Percentiles rank a stretch among this genome's conserved stretches.
Evolutionary conservation across 2,113 vertebrate genomes (phyloP).

Genomic region (Sprattus sprattus): DNA sequence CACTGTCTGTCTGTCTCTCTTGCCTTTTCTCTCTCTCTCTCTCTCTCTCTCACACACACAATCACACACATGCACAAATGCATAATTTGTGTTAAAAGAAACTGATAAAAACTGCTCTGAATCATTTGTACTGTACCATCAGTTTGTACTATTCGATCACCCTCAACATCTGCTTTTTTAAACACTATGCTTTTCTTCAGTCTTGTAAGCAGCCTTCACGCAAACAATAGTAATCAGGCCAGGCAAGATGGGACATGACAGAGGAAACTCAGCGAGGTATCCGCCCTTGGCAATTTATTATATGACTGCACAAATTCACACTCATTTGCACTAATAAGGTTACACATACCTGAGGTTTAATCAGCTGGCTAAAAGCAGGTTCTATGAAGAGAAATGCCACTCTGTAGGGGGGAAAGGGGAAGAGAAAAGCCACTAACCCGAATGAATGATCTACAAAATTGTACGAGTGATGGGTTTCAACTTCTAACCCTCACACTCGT

Average conservation of each 20-base stretch:
- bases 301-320: not conserved
- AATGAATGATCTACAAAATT: not conserved
- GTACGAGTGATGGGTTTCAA: not conserved
- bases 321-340: not conserved
- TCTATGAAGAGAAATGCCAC: not conserved
- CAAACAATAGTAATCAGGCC: not conserved
- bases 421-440: not conserved
- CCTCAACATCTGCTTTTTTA: not conserved
- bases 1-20: not conserved
- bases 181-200: not conserved
- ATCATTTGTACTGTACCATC: not conserved
- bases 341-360: not conserved
- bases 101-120: not conserved
- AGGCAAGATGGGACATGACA: slow-evolving; percentile 41
- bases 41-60: not conserved
- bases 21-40: not conserved
- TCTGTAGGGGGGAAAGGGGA: not conserved
- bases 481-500: not conserved
- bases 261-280: slow-evolving; percentile 27
- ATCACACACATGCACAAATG: not conserved
- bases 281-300: slow-evolving; percentile 20
- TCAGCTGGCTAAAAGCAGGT: not conserved
- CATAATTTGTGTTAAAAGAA: not conserved
- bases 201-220: not conserved
- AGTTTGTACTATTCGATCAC: not conserved